Evolutionary conservation across 1,140 invertebrate species (phyloP).

Genomic region (Rhynchophorus ferrugineus): DNA sequence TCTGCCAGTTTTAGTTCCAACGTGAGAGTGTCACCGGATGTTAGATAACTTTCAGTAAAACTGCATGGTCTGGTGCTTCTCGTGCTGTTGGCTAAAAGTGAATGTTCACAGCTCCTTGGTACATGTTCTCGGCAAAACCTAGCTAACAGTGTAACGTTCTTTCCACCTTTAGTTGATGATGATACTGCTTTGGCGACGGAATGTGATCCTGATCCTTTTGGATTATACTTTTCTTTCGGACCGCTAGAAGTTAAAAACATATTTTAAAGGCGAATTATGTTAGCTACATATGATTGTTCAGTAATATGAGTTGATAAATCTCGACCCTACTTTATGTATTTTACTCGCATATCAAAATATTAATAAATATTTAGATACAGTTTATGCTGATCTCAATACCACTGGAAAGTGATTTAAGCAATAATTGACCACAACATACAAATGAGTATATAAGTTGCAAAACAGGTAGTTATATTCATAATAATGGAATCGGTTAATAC

Average conservation of each 20-base stretch:
- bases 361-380: no score
- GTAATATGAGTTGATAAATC: no score
- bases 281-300: no score
- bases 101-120: conserved; percentile 70
- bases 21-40: conserved; percentile 69
- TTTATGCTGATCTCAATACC: no score
- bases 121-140: conserved; percentile 70
- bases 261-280: no score
- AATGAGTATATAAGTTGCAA: no score
- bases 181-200: conserved; percentile 2
- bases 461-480: no score
- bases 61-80: conserved; percentile 61
- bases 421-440: no score
- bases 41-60: conserved; percentile 74
- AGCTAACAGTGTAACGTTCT: conserved; percentile 63
- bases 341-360: no score
- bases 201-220: conserved; percentile 4
- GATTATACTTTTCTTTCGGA: conserved; percentile 31
- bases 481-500: no score
- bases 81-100: conserved; percentile 51
- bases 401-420: no score
- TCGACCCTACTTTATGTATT: neutral
- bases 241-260: conserved; percentile 20
- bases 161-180: conserved; percentile 43
- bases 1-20: conserved; percentile 70